Evolutionary conservation across 2,797 vertebrate genomes (phyloP).

Genomic region (Microctenopoma steveboyesi): DNA sequence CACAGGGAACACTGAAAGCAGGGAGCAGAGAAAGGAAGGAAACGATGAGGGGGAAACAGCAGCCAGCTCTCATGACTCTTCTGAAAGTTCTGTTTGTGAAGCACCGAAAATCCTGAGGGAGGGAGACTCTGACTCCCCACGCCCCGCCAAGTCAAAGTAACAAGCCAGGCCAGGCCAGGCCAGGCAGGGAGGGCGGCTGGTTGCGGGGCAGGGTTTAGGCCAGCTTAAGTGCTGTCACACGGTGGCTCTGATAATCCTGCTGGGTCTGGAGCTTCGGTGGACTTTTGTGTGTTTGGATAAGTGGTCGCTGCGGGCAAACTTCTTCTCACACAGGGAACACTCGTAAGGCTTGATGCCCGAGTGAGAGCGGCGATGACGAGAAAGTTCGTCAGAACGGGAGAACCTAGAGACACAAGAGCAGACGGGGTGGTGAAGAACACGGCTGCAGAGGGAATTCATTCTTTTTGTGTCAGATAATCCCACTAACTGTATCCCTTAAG

Average conservation of each 20-base stretch:
- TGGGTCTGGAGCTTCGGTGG: constrained; percentile 82
- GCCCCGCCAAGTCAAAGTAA: neutral
- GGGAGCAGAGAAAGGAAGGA: constrained; percentile 29
- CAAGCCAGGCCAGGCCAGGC: neutral
- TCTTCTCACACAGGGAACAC: constrained; percentile 86
- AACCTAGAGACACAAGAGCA: constrained; percentile 74
- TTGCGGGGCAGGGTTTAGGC: constrained; percentile 10
- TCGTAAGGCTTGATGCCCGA: constrained; percentile 86
- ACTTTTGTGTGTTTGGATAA: constrained; percentile 88
- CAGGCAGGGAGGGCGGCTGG: neutral
- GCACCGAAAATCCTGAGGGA: constrained; percentile 69
- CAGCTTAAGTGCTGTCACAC: constrained; percentile 68
- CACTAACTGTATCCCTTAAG: neutral
- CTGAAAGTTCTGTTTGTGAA: constrained; percentile 54
- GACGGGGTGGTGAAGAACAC: neutral
- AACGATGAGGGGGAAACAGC: neutral
- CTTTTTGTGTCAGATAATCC: neutral
- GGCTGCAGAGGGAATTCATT: neutral
- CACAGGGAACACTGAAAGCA: constrained; percentile 23
- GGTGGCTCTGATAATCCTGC: constrained; percentile 77
- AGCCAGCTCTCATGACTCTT: constrained; percentile 47
- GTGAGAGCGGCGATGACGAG: constrained; percentile 86
- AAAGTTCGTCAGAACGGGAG: constrained; percentile 85
- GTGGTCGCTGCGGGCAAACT: constrained; percentile 87
- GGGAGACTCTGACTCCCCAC: constrained; percentile 19